Base-by-base conservation (phyloP, 2,888 invertebrate genomes). In the Pollenia amentaria region DNA sequence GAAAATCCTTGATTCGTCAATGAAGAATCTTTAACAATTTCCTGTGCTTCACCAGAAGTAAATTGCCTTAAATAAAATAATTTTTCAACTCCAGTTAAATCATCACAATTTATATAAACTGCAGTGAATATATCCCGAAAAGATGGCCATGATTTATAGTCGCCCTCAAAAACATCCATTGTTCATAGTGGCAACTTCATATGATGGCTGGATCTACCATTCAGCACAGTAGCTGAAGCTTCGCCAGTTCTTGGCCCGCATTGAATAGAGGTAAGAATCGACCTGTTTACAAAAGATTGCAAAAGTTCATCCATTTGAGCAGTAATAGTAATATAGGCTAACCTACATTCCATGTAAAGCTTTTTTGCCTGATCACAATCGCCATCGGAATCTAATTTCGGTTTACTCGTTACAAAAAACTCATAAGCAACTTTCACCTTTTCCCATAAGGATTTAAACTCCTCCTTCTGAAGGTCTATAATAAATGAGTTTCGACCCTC, bases 61-160 rank as follows among this genome's bases (percentile, higher is more conserved):
- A 40, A 40, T 42, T 62, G 62, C 1, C 62, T 7, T 9, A 40
- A 40, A 62, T 62, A 62, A 62, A 40, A 62, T 16, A 62, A 16
- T 9, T 44, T 16, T 16, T 42, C 64, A 2, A 65, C 64, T 18
- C 10, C 44, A n/a, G 64, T 42, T 18, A 65, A 18, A 11, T 44
- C 44, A 1, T 46, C 46, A 21, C 14, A 11, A 46, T 16, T 60
- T 10, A 60, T 38, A 60, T 18, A 55, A 6, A 55, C 55, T 55
- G 55, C 57, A 21, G 14, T 29, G 14, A 57, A 57, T 29, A 57
- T 57, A 7, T 57, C 29, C 6, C 57, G 21, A 29, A 57, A 57
- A 14, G 57, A 21, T 11, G 29, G 29, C 14, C 57, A 57, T 1
- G 29, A 38, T 29, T 38, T 12, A 8, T 57, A 57, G 12, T 57